Evolutionary conservation across 2,888 invertebrate genomes (phyloP).

Genomic region (Phengaris arion): DNA sequence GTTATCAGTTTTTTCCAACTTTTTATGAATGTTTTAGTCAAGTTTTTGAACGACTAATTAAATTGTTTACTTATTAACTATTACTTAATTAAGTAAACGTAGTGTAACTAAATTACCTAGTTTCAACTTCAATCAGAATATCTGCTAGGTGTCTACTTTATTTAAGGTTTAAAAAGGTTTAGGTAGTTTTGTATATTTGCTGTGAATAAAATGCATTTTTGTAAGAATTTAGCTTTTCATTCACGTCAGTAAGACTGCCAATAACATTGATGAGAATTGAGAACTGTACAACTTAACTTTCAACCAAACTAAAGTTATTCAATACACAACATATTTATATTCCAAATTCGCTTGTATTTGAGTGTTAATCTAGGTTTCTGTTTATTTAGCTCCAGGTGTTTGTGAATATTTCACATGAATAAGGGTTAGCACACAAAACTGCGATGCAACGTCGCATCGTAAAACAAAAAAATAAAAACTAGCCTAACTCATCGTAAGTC

Average conservation of each 20-base stretch:
- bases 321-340: constrained; percentile 14
- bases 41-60: no score
- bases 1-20: no score
- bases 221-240: neutral
- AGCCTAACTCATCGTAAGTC: neutral
- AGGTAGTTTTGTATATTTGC: neutral
- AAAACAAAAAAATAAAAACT: neutral
- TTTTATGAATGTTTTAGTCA: no score
- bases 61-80: no score
- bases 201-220: neutral
- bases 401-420: constrained; percentile 25
- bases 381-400: constrained; percentile 30
- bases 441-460: neutral
- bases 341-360: constrained; percentile 9
- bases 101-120: no score
- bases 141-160: no score
- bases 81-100: no score
- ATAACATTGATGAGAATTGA: neutral
- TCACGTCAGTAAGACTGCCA: neutral
- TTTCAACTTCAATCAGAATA: no score
- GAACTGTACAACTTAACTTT: neutral
- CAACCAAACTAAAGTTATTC: constrained; percentile 9
- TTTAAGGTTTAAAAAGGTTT: neutral
- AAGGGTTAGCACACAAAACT: neutral
- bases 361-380: constrained; percentile 37